Evolutionary conservation across 2,888 invertebrate genomes (phyloP).

Genomic region (Enchytraeus crypticus): DNA sequence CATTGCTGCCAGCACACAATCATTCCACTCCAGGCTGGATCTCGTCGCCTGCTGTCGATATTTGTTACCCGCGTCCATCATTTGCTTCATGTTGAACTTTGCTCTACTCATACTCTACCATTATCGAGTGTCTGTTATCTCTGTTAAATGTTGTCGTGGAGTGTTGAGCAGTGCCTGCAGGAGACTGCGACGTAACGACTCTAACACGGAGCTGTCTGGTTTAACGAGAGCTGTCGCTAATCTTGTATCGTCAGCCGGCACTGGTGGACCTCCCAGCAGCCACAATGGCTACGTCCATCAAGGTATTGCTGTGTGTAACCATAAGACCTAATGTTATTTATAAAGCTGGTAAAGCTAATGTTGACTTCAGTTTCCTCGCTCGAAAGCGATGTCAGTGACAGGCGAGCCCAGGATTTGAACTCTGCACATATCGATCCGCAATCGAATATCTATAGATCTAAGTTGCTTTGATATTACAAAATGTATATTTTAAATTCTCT

Average conservation of each 20-base stretch:
- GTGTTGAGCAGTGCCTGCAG: neutral
- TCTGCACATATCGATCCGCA: no score
- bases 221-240: slow-evolving; percentile 1
- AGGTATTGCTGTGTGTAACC: neutral
- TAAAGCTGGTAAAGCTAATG: no score
- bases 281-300: neutral
- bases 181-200: neutral
- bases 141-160: neutral
- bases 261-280: neutral
- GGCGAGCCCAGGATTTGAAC: no score
- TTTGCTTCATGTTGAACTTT: slow-evolving; percentile 23
- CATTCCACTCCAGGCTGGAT: slow-evolving; percentile 17
- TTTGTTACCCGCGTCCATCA: slow-evolving; percentile 20
- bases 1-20: slow-evolving; percentile 25
- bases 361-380: no score
- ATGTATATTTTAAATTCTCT: no score
- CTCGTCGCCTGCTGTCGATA: slow-evolving; percentile 21
- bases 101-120: slow-evolving; percentile 17
- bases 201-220: slow-evolving; percentile 17
- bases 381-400: no score
- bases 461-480: no score
- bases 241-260: neutral
- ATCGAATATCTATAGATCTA: no score
- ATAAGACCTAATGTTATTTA: slow-evolving; percentile 2
- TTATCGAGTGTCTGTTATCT: slow-evolving; percentile 11